phyloP scores from a whole-genome alignment of 1,140 invertebrate genomes.

The Aphelenchoides fujianensis region DNA sequence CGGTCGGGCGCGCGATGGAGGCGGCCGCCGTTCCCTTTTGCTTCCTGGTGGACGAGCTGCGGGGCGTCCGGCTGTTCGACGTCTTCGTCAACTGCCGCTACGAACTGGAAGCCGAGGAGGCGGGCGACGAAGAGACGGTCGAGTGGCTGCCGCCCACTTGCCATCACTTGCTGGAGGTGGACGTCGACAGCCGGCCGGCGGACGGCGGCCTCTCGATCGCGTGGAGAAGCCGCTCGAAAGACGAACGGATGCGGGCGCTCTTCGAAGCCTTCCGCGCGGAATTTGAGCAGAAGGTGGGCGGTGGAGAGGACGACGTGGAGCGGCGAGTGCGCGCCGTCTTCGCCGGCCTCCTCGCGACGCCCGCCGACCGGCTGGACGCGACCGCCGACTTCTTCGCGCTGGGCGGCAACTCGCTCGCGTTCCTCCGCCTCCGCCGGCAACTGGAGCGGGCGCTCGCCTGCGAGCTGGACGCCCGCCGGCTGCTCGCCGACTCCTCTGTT shows the following conservation, averaged over 20 bases:
- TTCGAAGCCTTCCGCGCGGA: slow-evolving; percentile 13
- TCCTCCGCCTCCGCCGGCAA: neutral
- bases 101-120: slow-evolving; percentile 17
- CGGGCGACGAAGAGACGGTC: neutral
- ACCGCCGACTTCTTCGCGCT: slow-evolving; percentile 19
- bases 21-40: slow-evolving; percentile 6
- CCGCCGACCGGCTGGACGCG: neutral
- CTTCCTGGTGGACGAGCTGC: neutral
- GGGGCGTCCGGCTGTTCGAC: slow-evolving; percentile 1
- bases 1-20: neutral
- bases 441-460: neutral
- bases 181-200: neutral
- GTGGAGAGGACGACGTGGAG: neutral
- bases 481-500: slow-evolving; percentile 6
- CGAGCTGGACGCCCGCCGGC: neutral
- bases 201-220: neutral
- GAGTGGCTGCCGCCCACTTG: neutral
- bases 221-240: slow-evolving; percentile 6
- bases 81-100: slow-evolving; percentile 30
- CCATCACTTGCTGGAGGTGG: slow-evolving; percentile 11
- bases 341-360: neutral
- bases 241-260: neutral
- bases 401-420: slow-evolving; percentile 26
- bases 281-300: neutral
- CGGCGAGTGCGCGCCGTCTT: neutral